Base-by-base conservation (phyloP, 2,888 invertebrate genomes). In the Oligia strigilis region DNA sequence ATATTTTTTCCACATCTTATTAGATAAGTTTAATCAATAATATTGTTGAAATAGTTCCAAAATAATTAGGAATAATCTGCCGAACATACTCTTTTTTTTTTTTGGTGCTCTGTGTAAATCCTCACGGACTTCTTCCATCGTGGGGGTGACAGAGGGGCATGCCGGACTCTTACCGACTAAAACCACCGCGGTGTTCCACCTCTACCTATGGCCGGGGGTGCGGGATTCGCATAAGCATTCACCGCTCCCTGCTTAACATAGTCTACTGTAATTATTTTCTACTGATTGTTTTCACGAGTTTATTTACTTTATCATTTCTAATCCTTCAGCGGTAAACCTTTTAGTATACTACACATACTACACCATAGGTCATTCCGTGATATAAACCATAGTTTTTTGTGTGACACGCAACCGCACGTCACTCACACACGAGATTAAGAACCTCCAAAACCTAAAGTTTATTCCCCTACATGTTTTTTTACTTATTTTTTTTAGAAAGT, bases 351-450 rank as follows among this genome's bases (percentile, higher is more conserved):
- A 14, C 36, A n/a, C n/a, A n/a, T n/a, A n/a, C n/a, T n/a, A n/a
- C n/a, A n/a, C n/a, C n/a, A n/a, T n/a, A n/a, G n/a, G n/a, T n/a
- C n/a, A n/a, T n/a, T n/a, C n/a, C 36, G 17, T 17, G 23, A 23
- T 52, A 17, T 11, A 55, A 23, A 55, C 19, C 77, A 46, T 23
- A 14, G n/a, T 14, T 17, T 72, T 52, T n/a, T 52, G 1, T 8
- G 6, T n/a, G 36, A 46, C 78, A 79, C 52, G 81, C 78, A 40
- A 79, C 64, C 43, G 8, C 17, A 36, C 52, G 43, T 81, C 81
- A 55, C 11, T 79, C 52, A 81, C 14, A 46, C 43, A 40, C 19
- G 36, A 81, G 62, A 81, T 62, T 62, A 19, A 9, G 55, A 23
- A 62, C 14, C 23, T 52, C 4, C 23, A 36, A n/a, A 72, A 52